Base-by-base conservation (phyloP, 2,797 vertebrate species). In the Diplodus sargus region DNA sequence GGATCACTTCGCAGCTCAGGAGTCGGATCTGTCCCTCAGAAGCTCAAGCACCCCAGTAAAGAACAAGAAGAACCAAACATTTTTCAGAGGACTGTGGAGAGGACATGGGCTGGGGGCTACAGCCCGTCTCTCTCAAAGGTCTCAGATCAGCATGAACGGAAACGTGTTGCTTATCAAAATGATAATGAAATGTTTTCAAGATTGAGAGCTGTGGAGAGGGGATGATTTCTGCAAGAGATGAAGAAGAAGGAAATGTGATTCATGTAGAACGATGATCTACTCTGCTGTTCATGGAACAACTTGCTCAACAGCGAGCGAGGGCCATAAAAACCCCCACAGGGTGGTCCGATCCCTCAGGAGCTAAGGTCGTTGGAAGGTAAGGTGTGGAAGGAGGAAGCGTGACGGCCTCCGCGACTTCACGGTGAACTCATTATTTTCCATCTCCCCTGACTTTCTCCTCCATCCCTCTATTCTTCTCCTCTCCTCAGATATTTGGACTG, bases 401-500 rank as follows among this genome's bases (percentile, higher is more conserved):
- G 18, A 23, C 42, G 25, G 12, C 63, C 34, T 69, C 22, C 18
- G 1, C 43, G 52, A 57, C 52, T 80, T 65, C 16, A 42, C 4
- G 18, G 22, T 68, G 34, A 70, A 53, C 49, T 74, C 54, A 49
- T 63, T 52, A 28, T 59, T 75, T 61, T 65, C 47, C 18, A 20
- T 45, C 22, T 12, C 30, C 22, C 9, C 3, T 22, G 30, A 17
- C 39, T 66, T 65, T 6, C 45, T 71, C 60, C 47, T 60, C 60
- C 30, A 25, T 9, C 70, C 76, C 54, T 63, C 49, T 60, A 58
- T 73, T 79, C 71, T 73, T 63, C 54, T 60, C 43, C 65, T 25
- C 67, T 77, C 54, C 18, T 86, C 51, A 56, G 76, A 86, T 80
- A 82, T 87, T 56, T 83, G 86, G 75, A 66, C 82, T 91, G 91